Conservation (phyloP, 2,888 invertebrate genomes). For the Andrena dorsata region DNA sequence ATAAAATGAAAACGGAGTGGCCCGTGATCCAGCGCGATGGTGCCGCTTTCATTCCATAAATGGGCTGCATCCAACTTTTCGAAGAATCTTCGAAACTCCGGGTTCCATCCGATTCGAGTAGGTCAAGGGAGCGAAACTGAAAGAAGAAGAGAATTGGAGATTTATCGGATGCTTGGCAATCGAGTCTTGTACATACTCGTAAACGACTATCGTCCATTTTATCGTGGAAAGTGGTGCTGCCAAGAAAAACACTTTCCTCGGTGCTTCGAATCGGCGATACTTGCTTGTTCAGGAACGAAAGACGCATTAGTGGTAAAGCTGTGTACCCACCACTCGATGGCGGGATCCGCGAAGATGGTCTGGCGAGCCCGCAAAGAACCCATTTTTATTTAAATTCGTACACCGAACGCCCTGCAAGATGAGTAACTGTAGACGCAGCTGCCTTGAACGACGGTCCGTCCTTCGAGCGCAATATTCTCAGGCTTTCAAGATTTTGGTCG, state of each 20-base stretch:
- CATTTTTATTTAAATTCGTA: background rate
- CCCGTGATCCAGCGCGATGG: background rate
- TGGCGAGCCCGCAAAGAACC: background rate
- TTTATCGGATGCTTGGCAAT: slow-evolving; percentile 38
- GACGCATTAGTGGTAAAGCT: background rate
- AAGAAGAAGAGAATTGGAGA: background rate
- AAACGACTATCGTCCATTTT: slow-evolving; percentile 39
- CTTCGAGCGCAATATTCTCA: background rate
- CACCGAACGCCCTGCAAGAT: background rate
- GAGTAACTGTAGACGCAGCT: background rate
- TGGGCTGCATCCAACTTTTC: background rate
- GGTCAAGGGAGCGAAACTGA: background rate
- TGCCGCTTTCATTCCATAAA: background rate
- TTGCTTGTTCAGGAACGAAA: slow-evolving; percentile 2
- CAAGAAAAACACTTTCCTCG: slow-evolving; percentile 49
- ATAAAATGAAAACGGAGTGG: background rate
- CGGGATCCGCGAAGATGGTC: background rate
- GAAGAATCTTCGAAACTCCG: no score
- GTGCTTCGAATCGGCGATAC: background rate
- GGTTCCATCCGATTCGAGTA: background rate
- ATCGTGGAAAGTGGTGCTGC: slow-evolving; percentile 39
- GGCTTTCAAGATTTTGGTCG: slow-evolving; percentile 33
- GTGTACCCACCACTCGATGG: no score
- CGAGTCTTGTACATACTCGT: background rate
- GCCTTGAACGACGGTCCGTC: background rate